Percentiles rank a stretch among this genome's conserved stretches.
phyloP scores from a whole-genome alignment of 2,797 vertebrate species.

The Cryptoblepharus egeriae region DNA sequence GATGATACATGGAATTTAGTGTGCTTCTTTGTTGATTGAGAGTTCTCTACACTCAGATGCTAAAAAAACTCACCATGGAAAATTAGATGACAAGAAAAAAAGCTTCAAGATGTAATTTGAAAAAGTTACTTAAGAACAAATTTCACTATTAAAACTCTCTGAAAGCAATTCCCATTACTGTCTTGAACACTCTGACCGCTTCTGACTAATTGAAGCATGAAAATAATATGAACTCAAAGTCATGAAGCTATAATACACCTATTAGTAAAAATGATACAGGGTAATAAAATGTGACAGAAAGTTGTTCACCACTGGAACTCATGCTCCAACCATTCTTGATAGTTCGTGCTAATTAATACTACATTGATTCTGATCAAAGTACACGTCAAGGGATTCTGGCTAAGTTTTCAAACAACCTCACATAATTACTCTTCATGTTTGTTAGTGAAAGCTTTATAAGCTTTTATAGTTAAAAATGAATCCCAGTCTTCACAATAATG shows the following conservation, averaged over 20 bases:
- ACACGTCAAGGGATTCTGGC: slow-evolving; percentile 43
- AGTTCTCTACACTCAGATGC: slow-evolving; percentile 65
- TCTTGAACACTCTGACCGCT: slow-evolving; percentile 58
- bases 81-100: slow-evolving; percentile 55
- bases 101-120: slow-evolving; percentile 60
- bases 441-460: slow-evolving; percentile 26
- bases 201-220: slow-evolving; percentile 75
- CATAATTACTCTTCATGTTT: slow-evolving; percentile 49
- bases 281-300: slow-evolving; percentile 75
- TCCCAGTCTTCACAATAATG: slow-evolving; percentile 45
- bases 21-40: slow-evolving; percentile 67
- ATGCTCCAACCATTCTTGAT: slow-evolving; percentile 46
- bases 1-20: slow-evolving; percentile 64
- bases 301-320: slow-evolving; percentile 64
- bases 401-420: slow-evolving; percentile 47
- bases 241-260: slow-evolving; percentile 66
- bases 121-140: slow-evolving; percentile 70
- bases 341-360: slow-evolving; percentile 66
- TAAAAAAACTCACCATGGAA: slow-evolving; percentile 63
- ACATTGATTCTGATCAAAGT: slow-evolving; percentile 63
- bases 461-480: slow-evolving; percentile 33
- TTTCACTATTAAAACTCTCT: slow-evolving; percentile 57
- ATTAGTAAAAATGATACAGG: slow-evolving; percentile 66
- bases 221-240: slow-evolving; percentile 74
- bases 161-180: slow-evolving; percentile 71